Conservation (phyloP, 2,113 vertebrate species). For the Rhea americana region DNA sequence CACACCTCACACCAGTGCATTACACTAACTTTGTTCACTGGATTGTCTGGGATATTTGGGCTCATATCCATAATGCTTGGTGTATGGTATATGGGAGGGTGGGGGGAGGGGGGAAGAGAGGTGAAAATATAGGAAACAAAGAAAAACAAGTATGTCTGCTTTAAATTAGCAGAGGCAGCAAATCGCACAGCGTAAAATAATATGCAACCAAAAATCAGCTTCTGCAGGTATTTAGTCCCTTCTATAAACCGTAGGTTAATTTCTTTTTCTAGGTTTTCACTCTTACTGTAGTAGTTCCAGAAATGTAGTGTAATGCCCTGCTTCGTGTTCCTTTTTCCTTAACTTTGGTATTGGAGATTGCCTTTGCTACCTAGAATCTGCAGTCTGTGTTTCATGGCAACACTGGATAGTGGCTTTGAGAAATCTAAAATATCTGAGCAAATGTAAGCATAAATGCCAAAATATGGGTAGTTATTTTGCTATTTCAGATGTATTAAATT, state of each 20-base stretch:
- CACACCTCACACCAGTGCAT: constrained; percentile 84
- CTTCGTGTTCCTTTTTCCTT: constrained; percentile 73
- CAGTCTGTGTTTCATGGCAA: constrained; percentile 77
- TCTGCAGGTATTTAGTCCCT: constrained; percentile 77
- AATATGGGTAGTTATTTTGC: constrained; percentile 71
- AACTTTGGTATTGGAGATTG: constrained; percentile 74
- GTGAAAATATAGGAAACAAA: constrained; percentile 56
- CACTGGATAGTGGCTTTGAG: constrained; percentile 82
- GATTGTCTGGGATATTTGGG: constrained; percentile 81
- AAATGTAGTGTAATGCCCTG: constrained; percentile 77
- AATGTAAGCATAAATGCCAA: constrained; percentile 77
- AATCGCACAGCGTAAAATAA: constrained; percentile 71
- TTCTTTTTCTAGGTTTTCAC: constrained; percentile 69
- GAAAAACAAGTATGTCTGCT: constrained; percentile 72
- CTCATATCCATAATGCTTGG: constrained; percentile 80
- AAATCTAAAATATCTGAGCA: constrained; percentile 71
- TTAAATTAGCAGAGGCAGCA: constrained; percentile 68
- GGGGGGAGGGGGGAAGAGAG: constrained; percentile 16
- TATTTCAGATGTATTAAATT: constrained; percentile 74
- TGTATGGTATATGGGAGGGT: constrained; percentile 66
- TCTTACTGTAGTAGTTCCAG: constrained; percentile 76
- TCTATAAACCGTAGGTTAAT: constrained; percentile 71
- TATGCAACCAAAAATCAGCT: constrained; percentile 81
- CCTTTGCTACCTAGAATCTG: constrained; percentile 77
- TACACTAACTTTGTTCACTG: constrained; percentile 85